Conservation (phyloP, 2,797 vertebrate species). For the Pteronotus mesoamericanus region DNA sequence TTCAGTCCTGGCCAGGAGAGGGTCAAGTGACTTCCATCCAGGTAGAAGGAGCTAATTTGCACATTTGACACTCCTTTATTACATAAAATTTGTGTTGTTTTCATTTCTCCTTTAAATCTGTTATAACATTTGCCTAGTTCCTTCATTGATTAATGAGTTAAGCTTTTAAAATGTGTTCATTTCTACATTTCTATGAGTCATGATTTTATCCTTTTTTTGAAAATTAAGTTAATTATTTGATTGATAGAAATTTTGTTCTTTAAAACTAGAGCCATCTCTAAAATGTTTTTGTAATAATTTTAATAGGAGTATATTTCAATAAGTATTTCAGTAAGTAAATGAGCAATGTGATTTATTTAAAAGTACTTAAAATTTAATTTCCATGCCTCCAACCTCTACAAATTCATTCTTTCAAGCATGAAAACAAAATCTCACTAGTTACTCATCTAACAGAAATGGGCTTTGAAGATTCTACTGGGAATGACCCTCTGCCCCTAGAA, state of each 20-base stretch:
- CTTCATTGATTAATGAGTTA: background rate
- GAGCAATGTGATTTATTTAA: background rate
- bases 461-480: background rate
- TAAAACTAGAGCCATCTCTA: constrained; percentile 9
- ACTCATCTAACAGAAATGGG: background rate
- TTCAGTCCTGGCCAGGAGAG: background rate
- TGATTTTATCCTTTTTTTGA: background rate
- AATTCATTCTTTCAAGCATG: background rate
- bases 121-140: background rate
- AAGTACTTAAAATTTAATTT: background rate
- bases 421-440: background rate
- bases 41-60: background rate
- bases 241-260: background rate
- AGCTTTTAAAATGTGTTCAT: background rate
- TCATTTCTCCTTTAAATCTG: background rate
- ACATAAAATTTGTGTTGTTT: background rate
- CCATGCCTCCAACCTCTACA: background rate
- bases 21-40: background rate
- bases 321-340: constrained; percentile 25
- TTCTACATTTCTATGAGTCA: background rate
- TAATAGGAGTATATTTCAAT: background rate
- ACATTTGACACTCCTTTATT: background rate
- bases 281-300: background rate
- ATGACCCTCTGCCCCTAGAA: background rate
- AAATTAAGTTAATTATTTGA: background rate